Evolutionary conservation across 1,140 invertebrate genomes (phyloP), one percentile per base, ranked within the genome.

Genomic region (Aphaenogaster floridana): DNA sequence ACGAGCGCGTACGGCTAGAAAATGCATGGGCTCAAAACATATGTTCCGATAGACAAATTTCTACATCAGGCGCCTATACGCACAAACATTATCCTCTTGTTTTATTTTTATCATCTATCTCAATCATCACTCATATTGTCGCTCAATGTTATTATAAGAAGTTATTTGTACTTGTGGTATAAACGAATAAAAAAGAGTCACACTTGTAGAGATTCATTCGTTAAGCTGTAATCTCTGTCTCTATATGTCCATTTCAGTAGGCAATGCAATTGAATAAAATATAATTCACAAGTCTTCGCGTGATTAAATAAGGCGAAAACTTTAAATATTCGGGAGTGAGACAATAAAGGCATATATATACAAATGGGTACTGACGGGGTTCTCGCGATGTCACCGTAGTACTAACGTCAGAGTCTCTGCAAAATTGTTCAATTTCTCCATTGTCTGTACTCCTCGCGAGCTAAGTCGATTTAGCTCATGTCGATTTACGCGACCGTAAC

Each of bases 371-470:
- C 15, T 45, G 50, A 72, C 28, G 42, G 57, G 15, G 21, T 28
- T 28, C n/a, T 42, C 36, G 45, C 50, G 45, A 76, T 21, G 42
- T 76, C 48, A 57, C 11, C 8, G 28, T n/a, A 48, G 39, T 36
- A 88, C 42, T 57, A 69, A 66, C 36, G 48, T 57, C 28, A 59
- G 63, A 72, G 17, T 68, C 84, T 86, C 68, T 45, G 74, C 57
- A 28, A 86, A 80, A 88, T 45, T 48, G 45, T 81, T 76, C 68
- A 76, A 89, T 66, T 88, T 79, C 36, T 54, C 72, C 74, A 86
- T 86, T 89, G 74, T 76, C 71, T 45, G 1, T 0, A 34, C 17
- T 34, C 21, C 42, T 17, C 11, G 3, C 57, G 9, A n/a, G 36
- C 36, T 68, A 34, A 86, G 79, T 45, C 52, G 17, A 71, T 68